phyloP scores from a whole-genome alignment of 2,888 invertebrate species.

The Melieria crassipennis region DNA sequence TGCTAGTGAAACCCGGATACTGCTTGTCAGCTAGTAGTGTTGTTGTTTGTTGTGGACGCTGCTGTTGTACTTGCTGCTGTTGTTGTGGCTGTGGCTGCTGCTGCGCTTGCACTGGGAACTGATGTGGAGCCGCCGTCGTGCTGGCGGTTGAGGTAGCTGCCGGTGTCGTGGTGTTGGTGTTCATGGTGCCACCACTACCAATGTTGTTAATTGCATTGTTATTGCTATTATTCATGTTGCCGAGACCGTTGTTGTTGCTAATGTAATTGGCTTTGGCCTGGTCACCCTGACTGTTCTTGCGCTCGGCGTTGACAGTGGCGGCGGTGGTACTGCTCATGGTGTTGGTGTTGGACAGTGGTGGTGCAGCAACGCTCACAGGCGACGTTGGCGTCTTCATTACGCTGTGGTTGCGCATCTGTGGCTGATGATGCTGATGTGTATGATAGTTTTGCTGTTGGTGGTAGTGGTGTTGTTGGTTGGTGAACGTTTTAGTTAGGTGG shows the following conservation, averaged over 20 bases:
- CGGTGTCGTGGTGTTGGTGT: slow-evolving; percentile 54
- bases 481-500: slow-evolving; percentile 55
- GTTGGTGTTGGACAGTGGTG: slow-evolving; percentile 27
- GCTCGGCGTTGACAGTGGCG: slow-evolving; percentile 65
- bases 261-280: slow-evolving; percentile 49
- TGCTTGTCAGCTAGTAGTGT: slow-evolving; percentile 57
- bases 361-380: slow-evolving; percentile 50
- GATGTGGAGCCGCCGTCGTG: slow-evolving; percentile 65
- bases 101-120: slow-evolving; percentile 44
- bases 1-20: slow-evolving; percentile 43
- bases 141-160: slow-evolving; percentile 67
- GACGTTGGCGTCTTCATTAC: slow-evolving; percentile 63
- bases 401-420: slow-evolving; percentile 60
- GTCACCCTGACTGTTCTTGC: slow-evolving; percentile 62
- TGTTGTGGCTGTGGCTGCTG: slow-evolving; percentile 30
- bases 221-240: slow-evolving; percentile 38
- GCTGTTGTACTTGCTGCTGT: slow-evolving; percentile 60
- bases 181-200: slow-evolving; percentile 63
- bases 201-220: slow-evolving; percentile 55
- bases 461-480: slow-evolving; percentile 57
- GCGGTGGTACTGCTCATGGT: slow-evolving; percentile 65
- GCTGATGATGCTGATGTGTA: slow-evolving; percentile 45
- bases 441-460: slow-evolving; percentile 59
- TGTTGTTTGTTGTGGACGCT: slow-evolving; percentile 46
- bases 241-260: slow-evolving; percentile 52